Evolutionary conservation across 2,797 vertebrate genomes (phyloP).

Genomic region (Falco biarmicus): DNA sequence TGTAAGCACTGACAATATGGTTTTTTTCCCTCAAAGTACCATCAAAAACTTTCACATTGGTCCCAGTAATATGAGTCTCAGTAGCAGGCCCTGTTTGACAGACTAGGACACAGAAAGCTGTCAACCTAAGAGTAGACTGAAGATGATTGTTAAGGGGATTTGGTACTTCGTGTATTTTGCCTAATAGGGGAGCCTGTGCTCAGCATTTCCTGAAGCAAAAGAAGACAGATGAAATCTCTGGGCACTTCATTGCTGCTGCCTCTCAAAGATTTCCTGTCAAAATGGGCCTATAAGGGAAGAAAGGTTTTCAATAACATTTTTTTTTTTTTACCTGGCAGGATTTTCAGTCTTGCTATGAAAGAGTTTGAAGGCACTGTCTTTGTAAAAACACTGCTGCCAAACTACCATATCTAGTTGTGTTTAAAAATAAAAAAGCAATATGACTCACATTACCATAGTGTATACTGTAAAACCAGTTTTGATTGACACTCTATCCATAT

Average conservation of each 20-base stretch:
- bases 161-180: slow-evolving; percentile 92
- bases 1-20: slow-evolving; percentile 83
- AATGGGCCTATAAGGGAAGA: slow-evolving; percentile 93
- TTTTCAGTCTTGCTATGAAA: slow-evolving; percentile 83
- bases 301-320: slow-evolving; percentile 91
- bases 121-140: slow-evolving; percentile 86
- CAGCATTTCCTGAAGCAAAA: slow-evolving; percentile 95
- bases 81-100: slow-evolving; percentile 91
- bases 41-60: slow-evolving; percentile 82
- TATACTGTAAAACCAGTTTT: slow-evolving; percentile 67
- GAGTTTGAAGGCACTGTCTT: slow-evolving; percentile 82
- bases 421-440: slow-evolving; percentile 77
- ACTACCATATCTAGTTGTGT: slow-evolving; percentile 71
- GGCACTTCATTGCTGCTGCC: slow-evolving; percentile 94
- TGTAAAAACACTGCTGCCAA: slow-evolving; percentile 77
- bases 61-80: slow-evolving; percentile 84
- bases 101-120: slow-evolving; percentile 91
- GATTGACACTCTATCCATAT: slow-evolving; percentile 73
- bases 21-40: slow-evolving; percentile 78
- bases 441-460: slow-evolving; percentile 70
- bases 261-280: slow-evolving; percentile 99
- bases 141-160: slow-evolving; percentile 87
- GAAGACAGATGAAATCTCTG: slow-evolving; percentile 99
- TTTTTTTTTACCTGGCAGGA: slow-evolving; percentile 87
- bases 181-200: slow-evolving; percentile 96